These are phyloP conservation scores for Nothocercus nigrocapillus DNA, from an alignment of 2,113 vertebrate genomes.

Conservation along the genomic window DNA sequence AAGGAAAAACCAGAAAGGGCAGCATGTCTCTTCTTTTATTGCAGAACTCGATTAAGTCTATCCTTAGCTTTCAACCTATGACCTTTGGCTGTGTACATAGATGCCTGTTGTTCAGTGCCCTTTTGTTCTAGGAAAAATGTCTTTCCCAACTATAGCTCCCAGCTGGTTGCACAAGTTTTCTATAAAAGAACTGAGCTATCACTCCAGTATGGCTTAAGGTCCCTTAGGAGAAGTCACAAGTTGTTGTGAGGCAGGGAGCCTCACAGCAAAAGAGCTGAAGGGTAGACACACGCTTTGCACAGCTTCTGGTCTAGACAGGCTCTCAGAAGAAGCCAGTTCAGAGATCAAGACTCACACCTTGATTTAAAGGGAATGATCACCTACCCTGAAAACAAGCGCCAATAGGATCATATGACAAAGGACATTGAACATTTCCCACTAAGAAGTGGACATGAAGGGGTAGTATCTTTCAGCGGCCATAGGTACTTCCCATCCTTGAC, in stretches of 20 bases:
- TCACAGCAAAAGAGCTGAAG: neutral
- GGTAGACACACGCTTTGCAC: rapidly evolving
- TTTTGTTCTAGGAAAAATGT: slow-evolving; percentile 58
- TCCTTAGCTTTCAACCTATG: slow-evolving; percentile 4
- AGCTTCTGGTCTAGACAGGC: neutral
- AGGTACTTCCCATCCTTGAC: neutral
- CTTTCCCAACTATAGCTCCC: slow-evolving; percentile 45
- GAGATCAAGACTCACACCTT: neutral
- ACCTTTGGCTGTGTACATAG: slow-evolving; percentile 62
- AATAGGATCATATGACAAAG: neutral
- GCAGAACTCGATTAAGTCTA: neutral
- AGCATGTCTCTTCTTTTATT: neutral
- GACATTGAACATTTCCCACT: neutral
- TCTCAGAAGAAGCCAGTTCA: neutral
- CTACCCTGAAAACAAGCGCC: neutral
- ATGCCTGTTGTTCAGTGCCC: neutral
- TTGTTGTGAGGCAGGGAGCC: neutral
- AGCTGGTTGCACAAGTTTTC: slow-evolving; percentile 38
- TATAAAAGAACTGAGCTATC: slow-evolving; percentile 22
- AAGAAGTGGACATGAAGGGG: neutral
- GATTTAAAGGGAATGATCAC: neutral
- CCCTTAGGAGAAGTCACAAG: neutral
- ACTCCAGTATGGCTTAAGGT: neutral
- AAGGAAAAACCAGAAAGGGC: neutral
- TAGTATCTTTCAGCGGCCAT: neutral